phyloP scores from a whole-genome alignment of 2,113 vertebrate species.

The Fulica atra region DNA sequence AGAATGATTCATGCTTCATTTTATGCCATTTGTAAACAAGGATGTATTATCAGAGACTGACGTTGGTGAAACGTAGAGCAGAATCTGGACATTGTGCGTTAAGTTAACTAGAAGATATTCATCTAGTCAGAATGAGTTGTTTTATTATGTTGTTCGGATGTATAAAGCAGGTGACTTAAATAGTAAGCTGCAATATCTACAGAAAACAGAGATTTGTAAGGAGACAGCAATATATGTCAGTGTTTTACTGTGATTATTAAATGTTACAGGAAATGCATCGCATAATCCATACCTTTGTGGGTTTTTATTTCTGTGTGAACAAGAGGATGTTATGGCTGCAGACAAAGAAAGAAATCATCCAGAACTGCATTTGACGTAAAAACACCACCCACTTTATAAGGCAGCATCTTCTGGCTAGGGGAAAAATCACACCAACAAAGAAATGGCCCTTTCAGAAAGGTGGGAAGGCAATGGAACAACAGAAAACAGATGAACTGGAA shows the following conservation, averaged over 20 bases:
- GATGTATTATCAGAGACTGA: neutral
- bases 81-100: neutral
- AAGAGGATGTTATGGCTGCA: neutral
- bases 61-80: neutral
- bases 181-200: slow-evolving; percentile 66
- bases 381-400: neutral
- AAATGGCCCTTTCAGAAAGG: neutral
- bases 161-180: slow-evolving; percentile 67
- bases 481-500: neutral
- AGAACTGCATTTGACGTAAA: neutral
- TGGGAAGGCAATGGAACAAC: neutral
- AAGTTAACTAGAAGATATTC: slow-evolving; percentile 40
- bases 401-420: neutral
- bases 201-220: slow-evolving; percentile 71
- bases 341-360: slow-evolving; percentile 34
- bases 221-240: slow-evolving; percentile 50
- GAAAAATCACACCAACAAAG: neutral
- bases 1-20: neutral
- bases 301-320: slow-evolving; percentile 36
- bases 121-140: slow-evolving; percentile 39
- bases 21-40: neutral
- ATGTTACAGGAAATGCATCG: slow-evolving; percentile 56
- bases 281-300: slow-evolving; percentile 37
- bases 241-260: slow-evolving; percentile 73
- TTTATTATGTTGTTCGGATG: slow-evolving; percentile 44